Base-by-base conservation (phyloP, 2,797 vertebrate genomes). In the Psittacula echo region DNA sequence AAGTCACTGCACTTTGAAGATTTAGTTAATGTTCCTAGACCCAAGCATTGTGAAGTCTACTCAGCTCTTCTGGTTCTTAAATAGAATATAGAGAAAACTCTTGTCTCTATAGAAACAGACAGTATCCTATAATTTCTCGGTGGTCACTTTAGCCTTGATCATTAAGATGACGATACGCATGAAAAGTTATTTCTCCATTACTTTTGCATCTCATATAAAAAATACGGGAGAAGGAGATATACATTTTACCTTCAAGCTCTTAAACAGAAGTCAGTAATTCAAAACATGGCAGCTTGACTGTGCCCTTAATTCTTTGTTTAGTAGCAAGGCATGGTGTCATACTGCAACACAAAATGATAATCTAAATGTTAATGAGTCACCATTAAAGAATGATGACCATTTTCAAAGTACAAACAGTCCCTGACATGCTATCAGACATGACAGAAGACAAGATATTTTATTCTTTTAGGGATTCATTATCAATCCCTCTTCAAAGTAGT, bases 361-460 rank as follows among this genome's bases (percentile, higher is more conserved):
- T 76, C 82, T 94, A 87, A 94, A 92, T 61, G 87, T 84, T 94
- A 95, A 80, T 79, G 76, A 74, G 79, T 70, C 74, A 37, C 72
- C 83, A 87, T 94, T 84, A 94, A 96, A 94, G 95, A 96, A 72
- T 51, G 78, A 96, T 89, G 92, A 84, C 65, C 80, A 20, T 82
- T 96, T 92, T 88, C 87, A 68, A 95, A 95, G 91, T 62, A 89
- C 84, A 90, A 93, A 79, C 0, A 44, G 85, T 73, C 61, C 58
- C 37, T 26, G 68, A 84, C 75, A 76, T 22, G 23, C 41, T 44
- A 22, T 56, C 73, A 85, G 78, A 72, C 34, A 58, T 68, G 71
- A 96, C 27, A 90, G 90, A 95, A 87, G 86, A 87, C 15, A 22
- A 47, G 62, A 72, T 95, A 68, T 86, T 97, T 97, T 84, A 94